Evolutionary conservation across 2,113 vertebrate genomes (phyloP), one percentile per base, ranked within the genome.

Genomic region (Solea solea): DNA sequence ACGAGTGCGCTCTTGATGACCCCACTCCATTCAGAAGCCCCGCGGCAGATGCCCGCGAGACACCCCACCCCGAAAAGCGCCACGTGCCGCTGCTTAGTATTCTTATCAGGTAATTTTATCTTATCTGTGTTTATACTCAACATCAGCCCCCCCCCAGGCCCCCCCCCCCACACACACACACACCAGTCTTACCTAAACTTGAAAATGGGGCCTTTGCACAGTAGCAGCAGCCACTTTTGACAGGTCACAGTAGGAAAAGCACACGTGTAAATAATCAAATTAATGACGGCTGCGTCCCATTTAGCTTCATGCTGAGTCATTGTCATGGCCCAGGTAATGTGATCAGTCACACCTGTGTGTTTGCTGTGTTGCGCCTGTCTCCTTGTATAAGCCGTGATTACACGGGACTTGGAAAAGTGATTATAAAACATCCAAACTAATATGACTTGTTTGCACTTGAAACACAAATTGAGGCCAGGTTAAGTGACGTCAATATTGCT

Each of bases 61-160:
- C 12, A 34, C 34, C 66, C 25, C 41, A 66, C 34, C 65, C 12
- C 0, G 10, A 41, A 71, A 21, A 78, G 39, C 44, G 81, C 62
- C 86, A 81, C 76, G 86, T 59, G 82, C 72, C 72, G 21, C 1
- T 48, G 2, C 28, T 44, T 65, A 40, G 44, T 6, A 16, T 6
- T 16, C 27, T 16, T 27, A 49, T 14, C 41, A 45, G 42, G 40
- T 8, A 12, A 53, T 1, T 70, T 74, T 42, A 76, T 83, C 55
- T 80, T 70, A 76, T 77, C 82, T 9, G 45, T 21, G 53, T 86
- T 82, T 81, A 64, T 59, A 71, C 51, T 76, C 48, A 76, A 27
- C 77, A 80, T 50, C 13, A 51, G 11, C 27, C 1, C 57, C 57
- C 57, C 62, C 15, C 9, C n/a, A 12, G 28, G 34, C 41, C 21